phyloP scores from a whole-genome alignment of 1,140 invertebrate species.

The Drosophila elegans region DNA sequence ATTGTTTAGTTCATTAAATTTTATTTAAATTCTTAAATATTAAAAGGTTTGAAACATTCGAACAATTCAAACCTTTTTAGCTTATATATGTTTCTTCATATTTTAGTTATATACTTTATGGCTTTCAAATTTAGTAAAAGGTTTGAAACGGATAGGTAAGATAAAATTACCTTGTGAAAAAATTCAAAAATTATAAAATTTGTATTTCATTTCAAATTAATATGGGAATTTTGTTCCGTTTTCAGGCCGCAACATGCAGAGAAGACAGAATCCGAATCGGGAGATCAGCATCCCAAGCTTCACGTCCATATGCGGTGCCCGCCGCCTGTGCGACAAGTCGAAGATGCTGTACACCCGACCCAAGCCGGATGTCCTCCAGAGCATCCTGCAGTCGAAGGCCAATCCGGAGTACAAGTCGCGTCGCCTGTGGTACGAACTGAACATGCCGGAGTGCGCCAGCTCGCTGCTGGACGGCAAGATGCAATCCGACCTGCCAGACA shows the following conservation, averaged over 20 bases:
- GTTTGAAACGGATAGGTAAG: no score
- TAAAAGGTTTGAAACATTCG: no score
- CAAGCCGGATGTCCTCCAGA: conserved; percentile 75
- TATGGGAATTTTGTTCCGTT: neutral
- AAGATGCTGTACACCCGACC: conserved; percentile 76
- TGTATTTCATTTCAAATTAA: no score
- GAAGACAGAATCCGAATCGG: conserved; percentile 57
- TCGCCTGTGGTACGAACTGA: conserved; percentile 80
- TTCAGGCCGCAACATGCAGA: conserved; percentile 39
- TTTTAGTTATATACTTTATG: no score
- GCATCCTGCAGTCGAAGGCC: conserved; percentile 76
- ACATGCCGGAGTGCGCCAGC: conserved; percentile 81
- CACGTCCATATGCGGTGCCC: conserved; percentile 59
- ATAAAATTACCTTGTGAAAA: no score
- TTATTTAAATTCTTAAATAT: no score
- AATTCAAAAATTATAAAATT: no score
- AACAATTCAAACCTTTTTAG: no score
- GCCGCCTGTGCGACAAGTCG: conserved; percentile 63
- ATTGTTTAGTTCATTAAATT: no score
- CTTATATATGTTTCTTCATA: no score
- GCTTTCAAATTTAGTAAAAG: no score
- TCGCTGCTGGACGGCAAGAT: conserved; percentile 72
- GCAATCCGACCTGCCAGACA: conserved; percentile 72
- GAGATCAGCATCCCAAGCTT: conserved; percentile 59
- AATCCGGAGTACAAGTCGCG: conserved; percentile 78